These are phyloP conservation scores for Campylomormyrus numenius DNA, from an alignment of 2,113 vertebrate genomes.

Conservation along the genomic window DNA sequence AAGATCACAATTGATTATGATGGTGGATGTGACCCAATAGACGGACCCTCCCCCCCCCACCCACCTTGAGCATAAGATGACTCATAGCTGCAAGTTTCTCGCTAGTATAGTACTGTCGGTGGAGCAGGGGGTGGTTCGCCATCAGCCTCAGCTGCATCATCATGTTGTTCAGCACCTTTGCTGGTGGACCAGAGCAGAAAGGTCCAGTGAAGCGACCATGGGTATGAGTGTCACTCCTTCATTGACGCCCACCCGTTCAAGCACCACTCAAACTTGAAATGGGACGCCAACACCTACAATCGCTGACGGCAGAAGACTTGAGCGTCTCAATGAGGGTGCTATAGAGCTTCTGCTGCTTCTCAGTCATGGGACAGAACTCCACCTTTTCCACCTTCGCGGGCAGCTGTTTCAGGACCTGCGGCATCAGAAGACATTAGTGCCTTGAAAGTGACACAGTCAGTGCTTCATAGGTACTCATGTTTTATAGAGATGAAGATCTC, in stretches of 20 bases:
- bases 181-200: conserved; percentile 45
- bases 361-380: conserved; percentile 80
- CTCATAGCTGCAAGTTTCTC: conserved; percentile 86
- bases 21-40: background rate
- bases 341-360: conserved; percentile 79
- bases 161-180: conserved; percentile 77
- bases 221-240: background rate
- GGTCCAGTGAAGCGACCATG: background rate
- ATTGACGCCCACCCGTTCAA: background rate
- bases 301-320: conserved; percentile 60
- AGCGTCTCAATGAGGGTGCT: conserved; percentile 68
- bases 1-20: background rate
- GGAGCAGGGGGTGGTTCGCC: conserved; percentile 93
- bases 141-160: conserved; percentile 98
- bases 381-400: conserved; percentile 78
- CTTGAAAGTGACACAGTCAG: background rate
- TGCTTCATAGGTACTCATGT: background rate
- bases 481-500: background rate
- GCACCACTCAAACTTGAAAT: background rate
- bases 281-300: conserved; percentile 47
- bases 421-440: background rate
- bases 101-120: conserved; percentile 83
- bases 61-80: conserved; percentile 86
- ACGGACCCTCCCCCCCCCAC: background rate
- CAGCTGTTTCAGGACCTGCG: conserved; percentile 85